These are phyloP conservation scores for Cephus sareptanus DNA, from an alignment of 2,888 invertebrate species.

Conservation along the genomic window DNA sequence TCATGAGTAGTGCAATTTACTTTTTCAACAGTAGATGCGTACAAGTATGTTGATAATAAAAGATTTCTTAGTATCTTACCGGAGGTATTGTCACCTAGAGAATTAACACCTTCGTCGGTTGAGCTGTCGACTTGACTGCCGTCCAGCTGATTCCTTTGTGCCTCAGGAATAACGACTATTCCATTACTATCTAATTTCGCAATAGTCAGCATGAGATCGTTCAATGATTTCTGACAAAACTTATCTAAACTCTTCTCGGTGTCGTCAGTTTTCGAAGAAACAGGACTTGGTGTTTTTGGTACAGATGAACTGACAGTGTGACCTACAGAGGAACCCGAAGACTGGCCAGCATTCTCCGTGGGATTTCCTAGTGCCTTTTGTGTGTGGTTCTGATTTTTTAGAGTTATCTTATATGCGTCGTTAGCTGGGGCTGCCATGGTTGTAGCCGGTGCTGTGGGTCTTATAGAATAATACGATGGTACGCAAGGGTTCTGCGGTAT, in stretches of 20 bases:
- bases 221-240: constrained; percentile 86
- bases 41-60: too few species aligned
- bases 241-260: constrained; percentile 79
- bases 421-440: constrained; percentile 51
- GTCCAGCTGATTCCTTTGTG: constrained; percentile 65
- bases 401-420: constrained; percentile 77
- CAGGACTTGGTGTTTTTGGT: constrained; percentile 87
- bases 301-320: constrained; percentile 80
- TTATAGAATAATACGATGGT: constrained; percentile 39
- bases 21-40: background rate
- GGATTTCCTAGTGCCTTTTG: background rate
- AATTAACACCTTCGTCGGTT: constrained; percentile 70
- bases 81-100: constrained; percentile 53
- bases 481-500: constrained; percentile 71
- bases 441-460: constrained; percentile 31
- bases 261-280: constrained; percentile 65
- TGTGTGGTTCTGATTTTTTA: constrained; percentile 64
- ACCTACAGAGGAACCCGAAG: constrained; percentile 20
- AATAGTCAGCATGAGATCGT: constrained; percentile 88
- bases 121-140: constrained; percentile 77
- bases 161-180: constrained; percentile 78
- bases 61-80: constrained; percentile 38
- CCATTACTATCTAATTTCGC: constrained; percentile 89
- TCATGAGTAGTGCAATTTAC: background rate
- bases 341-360: background rate